Conservation (phyloP, 2,888 invertebrate species). For the Andrena flavipes region DNA sequence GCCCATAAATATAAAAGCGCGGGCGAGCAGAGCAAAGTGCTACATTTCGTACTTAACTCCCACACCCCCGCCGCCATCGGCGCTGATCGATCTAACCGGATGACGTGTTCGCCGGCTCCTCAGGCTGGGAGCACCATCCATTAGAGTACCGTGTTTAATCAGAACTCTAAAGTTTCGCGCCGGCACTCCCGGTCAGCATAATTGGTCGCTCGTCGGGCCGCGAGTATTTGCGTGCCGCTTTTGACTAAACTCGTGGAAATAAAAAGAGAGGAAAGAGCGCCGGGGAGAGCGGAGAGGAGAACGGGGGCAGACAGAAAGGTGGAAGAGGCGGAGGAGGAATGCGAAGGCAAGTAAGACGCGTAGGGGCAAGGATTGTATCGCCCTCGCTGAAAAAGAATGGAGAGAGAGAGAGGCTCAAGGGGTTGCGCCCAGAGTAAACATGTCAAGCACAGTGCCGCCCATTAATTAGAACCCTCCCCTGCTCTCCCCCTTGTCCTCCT, state of each 20-base stretch:
- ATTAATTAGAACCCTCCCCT: conserved; percentile 83
- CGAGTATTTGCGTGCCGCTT: conserved; percentile 81
- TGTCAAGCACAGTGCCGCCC: conserved; percentile 83
- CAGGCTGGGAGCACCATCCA: conserved; percentile 80
- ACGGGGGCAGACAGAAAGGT: conserved; percentile 4
- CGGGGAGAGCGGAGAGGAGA: conserved; percentile 6
- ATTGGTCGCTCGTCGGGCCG: conserved; percentile 68
- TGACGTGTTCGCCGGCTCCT: conserved; percentile 70
- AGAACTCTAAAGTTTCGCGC: conserved; percentile 83
- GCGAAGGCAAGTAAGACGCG: conserved; percentile 54
- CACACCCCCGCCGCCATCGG: background rate
- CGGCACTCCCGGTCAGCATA: conserved; percentile 67
- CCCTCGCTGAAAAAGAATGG: conserved; percentile 72
- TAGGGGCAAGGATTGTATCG: conserved; percentile 72
- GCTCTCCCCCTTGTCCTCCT: conserved; percentile 53
- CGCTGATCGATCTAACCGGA: conserved; percentile 66
- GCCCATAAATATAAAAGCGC: conserved; percentile 56
- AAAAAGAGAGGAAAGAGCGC: conserved; percentile 46
- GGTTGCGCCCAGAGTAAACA: conserved; percentile 83
- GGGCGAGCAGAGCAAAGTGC: conserved; percentile 44
- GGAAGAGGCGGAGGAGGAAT: conserved; percentile 28
- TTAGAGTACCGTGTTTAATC: conserved; percentile 83
- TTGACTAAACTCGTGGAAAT: conserved; percentile 76
- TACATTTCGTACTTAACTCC: conserved; percentile 59
- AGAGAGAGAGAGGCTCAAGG: conserved; percentile 77